Base-by-base conservation (phyloP, 2,888 invertebrate species). In the Omphaloscelis lunosa region DNA sequence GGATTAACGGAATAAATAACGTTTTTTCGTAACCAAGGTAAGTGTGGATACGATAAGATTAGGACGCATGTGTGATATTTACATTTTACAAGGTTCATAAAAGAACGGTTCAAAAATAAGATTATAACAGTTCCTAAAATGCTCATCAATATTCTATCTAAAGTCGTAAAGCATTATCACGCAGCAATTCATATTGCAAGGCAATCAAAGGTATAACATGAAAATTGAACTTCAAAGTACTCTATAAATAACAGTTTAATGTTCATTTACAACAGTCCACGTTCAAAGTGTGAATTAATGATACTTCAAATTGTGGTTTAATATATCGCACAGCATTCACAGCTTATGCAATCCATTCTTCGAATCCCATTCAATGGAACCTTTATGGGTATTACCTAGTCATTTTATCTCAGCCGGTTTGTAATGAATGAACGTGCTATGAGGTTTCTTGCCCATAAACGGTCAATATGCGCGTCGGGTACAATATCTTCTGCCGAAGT, bases 1-100 rank as follows among this genome's bases (percentile, higher is more conserved):
- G 92, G 95, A 95, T 95, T 95, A 95, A 93, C 90, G 89, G 92
- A 90, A 92, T 92, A 93, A 93, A 92, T 93, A 90, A 92, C 89
- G 89, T 89, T 93, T 93, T 82, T 92, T 90, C 87, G 89, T 90
- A 88, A 89, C 89, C 84, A 88, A 92, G 89, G 91, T 92, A 90
- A 91, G 92, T 87, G 88, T 89, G 84, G 89, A 88, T 82, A 89
- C 87, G 92, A 93, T 93, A 92, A 92, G 90, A 91, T 90, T 90
- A 90, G 77, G 77, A 77, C 82, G 80, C 76, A 81, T 83, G 80
- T 78, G 86, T 84, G 81, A 89, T 91, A 88, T 89, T 89, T 88
- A 86, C 80, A 70, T 65, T 80, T 61, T 80, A 76, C 79, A 87
- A 85, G 80, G 83, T 81, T 79, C 68, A 61, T 76, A 77, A 73